Evolutionary conservation across 92 coral and sea anemone species (phyloP), one percentile per base, ranked within the genome.

Genomic region (Porites lobata): DNA sequence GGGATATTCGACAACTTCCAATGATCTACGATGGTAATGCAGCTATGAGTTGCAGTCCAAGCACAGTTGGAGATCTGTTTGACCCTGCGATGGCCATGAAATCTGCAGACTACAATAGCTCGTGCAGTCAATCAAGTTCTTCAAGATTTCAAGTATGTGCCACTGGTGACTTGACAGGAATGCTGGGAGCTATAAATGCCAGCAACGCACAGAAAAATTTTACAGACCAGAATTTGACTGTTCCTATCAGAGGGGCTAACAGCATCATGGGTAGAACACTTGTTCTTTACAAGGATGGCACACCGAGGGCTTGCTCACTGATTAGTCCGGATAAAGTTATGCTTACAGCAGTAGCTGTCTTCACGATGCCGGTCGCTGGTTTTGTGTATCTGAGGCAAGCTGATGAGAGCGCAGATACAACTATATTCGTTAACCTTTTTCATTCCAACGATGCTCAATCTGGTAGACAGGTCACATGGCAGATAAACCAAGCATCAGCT

Each of bases 11-110:
- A 58, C 79, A 77, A 19, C 86, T 94, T 15, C 99, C 99, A 5
- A 91, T 97, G 89, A 89, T 95, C 43, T 97, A 97, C 90, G 63
- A 92, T 51, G 99, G 99, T 17, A 93, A 93, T 68, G 93, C 94
- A 47, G 84, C 72, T 21, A 72, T 83, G 57, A 95, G 94, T 74
- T 96, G 99, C 77, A 81, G 78, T 58, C 77, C 70, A 65, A n/a
- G 14, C 58, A 89, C 92, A 38, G 86, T 90, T 63, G 98, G 98
- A 71, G 76, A 56, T 13, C 52, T 96, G 9, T 96, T 74, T 75
- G 94, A 97, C 79, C 99, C 99, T 1, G 82, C 56, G 11, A 87
- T 89, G 84, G 88, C 86, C 43, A 63, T 74, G 38, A 17, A 22
- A 69, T 81, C 91, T 26, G 78, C 63, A 6, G 50, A 71, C 83